These are phyloP conservation scores for Toxonevra muliebris DNA, from an alignment of 2,888 invertebrate genomes.

Conservation along the genomic window DNA sequence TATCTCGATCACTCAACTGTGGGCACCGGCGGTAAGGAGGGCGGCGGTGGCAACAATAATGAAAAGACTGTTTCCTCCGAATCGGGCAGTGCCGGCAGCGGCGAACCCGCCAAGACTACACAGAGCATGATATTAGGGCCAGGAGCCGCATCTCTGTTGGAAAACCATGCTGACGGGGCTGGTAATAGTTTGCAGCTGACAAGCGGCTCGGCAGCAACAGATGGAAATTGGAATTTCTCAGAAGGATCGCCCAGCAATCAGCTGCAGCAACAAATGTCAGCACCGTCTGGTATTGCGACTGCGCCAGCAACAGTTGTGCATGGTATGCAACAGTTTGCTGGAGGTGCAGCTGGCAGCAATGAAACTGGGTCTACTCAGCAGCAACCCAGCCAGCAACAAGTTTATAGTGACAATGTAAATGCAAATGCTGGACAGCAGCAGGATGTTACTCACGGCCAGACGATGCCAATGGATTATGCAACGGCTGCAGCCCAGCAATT, in stretches of 20 bases:
- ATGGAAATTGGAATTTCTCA: slow-evolving; percentile 58
- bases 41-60: slow-evolving; percentile 52
- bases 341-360: slow-evolving; percentile 60
- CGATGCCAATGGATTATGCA: slow-evolving; percentile 60
- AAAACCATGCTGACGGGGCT: slow-evolving; percentile 57
- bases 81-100: slow-evolving; percentile 35
- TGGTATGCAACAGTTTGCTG: slow-evolving; percentile 55
- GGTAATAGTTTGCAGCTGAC: slow-evolving; percentile 38
- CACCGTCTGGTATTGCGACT: slow-evolving; percentile 65
- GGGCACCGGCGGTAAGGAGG: slow-evolving; percentile 44
- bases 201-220: slow-evolving; percentile 47
- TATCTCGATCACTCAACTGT: slow-evolving; percentile 83
- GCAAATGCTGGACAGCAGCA: slow-evolving; percentile 41
- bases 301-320: slow-evolving; percentile 62
- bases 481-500: slow-evolving; percentile 56
- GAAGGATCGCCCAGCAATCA: slow-evolving; percentile 44
- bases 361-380: slow-evolving; percentile 51
- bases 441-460: slow-evolving; percentile 62
- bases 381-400: slow-evolving; percentile 55
- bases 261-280: slow-evolving; percentile 65
- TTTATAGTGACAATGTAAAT: slow-evolving; percentile 66
- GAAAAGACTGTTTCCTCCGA: slow-evolving; percentile 57
- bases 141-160: slow-evolving; percentile 46
- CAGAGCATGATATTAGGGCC: slow-evolving; percentile 60
- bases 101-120: slow-evolving; percentile 54